Evolutionary conservation across 2,888 invertebrate species (phyloP), one percentile per base, ranked within the genome.

Genomic region (Phyto melanocephala): DNA sequence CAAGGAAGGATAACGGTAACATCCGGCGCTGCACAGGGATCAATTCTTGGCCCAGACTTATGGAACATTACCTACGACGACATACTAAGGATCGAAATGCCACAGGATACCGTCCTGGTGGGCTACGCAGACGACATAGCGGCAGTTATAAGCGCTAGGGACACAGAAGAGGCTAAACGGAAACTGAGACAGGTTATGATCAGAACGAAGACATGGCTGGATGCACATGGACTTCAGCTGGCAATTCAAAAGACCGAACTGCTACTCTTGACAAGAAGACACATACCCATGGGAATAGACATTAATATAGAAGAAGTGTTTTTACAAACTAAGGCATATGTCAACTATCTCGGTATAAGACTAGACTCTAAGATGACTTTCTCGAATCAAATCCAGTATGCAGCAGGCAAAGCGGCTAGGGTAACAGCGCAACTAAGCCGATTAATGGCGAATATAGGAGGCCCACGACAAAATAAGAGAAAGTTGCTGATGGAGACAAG

Each of bases 31-130:
- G 76, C 71, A 11, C 71, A 76, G 15, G 71, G 58, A 7, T 81
- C 65, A 1, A 71, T 67, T 13, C 65, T 67, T 2, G 50, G 65
- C 1, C 65, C 54, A 37, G 76, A 81, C 35, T 58, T 81, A 1
- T 77, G 77, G 81, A 77, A 81, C 22, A 52, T 37, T 3, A 67
- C 54, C 33, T 81, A 81, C 22, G 76, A 81, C 11, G 65, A 65
- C 8, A 81, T 76, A 22, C 8, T 81, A 6, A 15, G 47, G 8
- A 42, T 42, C 42, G 17, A 58, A 20, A 22, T 22, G 37, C 40
- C n/a, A 13, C 13, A 17, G 1, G 60, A 60, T 8, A 22, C 37
- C 6, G 5, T 22, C 17, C 60, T 56, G 7, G 54, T 52, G 4
- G 52, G 52, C 1, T 52, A 52, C n/a, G 20, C 13, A 1, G 20